Conservation (phyloP, 2,113 vertebrate species). For the Neolamprologus kungweensis region DNA sequence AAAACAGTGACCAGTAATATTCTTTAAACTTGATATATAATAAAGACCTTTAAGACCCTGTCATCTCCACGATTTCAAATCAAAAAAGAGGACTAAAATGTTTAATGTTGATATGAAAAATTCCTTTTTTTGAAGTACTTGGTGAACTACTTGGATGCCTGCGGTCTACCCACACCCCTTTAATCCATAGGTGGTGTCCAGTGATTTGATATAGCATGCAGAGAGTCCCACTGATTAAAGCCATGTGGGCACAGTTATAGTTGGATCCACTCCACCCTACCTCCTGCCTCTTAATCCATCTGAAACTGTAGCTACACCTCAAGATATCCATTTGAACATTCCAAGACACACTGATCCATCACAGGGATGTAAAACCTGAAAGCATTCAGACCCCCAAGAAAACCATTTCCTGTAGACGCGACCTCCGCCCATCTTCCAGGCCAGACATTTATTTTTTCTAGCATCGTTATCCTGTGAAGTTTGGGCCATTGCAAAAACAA, state of each 20-base stretch:
- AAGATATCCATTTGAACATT: slow-evolving; percentile 43
- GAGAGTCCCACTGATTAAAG: slow-evolving; percentile 8
- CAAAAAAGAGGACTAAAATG: neutral
- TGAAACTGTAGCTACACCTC: slow-evolving; percentile 40
- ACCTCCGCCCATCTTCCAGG: slow-evolving; percentile 27
- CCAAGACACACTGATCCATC: slow-evolving; percentile 52
- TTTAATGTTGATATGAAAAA: neutral
- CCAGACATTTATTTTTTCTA: slow-evolving; percentile 59
- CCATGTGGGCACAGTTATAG: slow-evolving; percentile 40
- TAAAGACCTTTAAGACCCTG: neutral
- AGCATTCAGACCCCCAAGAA: slow-evolving; percentile 54
- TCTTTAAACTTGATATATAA: neutral
- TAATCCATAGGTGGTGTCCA: slow-evolving; percentile 27
- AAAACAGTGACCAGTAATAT: neutral
- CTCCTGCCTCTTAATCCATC: slow-evolving; percentile 30
- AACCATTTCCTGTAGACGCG: slow-evolving; percentile 53
- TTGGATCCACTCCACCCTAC: neutral
- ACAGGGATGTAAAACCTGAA: slow-evolving; percentile 53
- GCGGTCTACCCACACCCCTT: neutral
- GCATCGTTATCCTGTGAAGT: slow-evolving; percentile 28
- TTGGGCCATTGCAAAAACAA: slow-evolving; percentile 33
- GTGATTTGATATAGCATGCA: slow-evolving; percentile 20
- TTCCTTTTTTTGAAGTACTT: neutral
- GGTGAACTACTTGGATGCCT: neutral
- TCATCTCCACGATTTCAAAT: neutral